These are phyloP conservation scores for Dysdera silvatica DNA, from an alignment of 1,140 invertebrate species.

Conservation along the genomic window DNA sequence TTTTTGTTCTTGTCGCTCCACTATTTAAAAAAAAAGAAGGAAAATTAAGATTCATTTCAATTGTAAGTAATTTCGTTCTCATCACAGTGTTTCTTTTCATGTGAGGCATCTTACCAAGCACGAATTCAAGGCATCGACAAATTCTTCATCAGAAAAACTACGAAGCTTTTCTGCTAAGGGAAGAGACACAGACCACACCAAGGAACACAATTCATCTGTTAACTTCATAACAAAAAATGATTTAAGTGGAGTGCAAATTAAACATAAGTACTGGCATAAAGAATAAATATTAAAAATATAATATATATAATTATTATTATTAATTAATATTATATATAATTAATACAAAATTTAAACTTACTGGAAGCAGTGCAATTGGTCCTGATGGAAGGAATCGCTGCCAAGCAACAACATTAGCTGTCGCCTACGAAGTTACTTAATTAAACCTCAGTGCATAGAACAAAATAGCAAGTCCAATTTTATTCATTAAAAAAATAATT, in stretches of 20 bases:
- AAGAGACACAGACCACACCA: constrained; percentile 82
- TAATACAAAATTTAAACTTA: constrained; percentile 44
- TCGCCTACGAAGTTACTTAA: constrained; percentile 58
- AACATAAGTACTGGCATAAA: constrained; percentile 18
- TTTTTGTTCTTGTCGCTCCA: constrained; percentile 57
- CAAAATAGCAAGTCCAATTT: too few relatives aligned
- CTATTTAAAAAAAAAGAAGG: constrained; percentile 41
- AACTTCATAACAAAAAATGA: constrained; percentile 49
- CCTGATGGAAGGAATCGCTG: constrained; percentile 87
- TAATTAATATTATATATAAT: not conserved
- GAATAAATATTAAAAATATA: constrained; percentile 21
- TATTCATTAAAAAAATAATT: too few relatives aligned
- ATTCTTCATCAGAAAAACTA: constrained; percentile 61
- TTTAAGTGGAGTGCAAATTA: constrained; percentile 7
- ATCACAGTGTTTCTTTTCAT: not conserved
- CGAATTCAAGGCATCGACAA: constrained; percentile 79
- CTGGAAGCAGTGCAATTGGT: constrained; percentile 82
- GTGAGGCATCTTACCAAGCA: constrained; percentile 59
- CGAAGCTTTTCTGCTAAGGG: constrained; percentile 60
- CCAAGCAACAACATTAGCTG: constrained; percentile 80
- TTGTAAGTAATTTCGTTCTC: not conserved
- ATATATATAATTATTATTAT: too few relatives aligned
- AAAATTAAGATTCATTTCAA: not conserved
- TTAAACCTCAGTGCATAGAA: too few relatives aligned
- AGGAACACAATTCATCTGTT: constrained; percentile 62